Evolutionary conservation across 2,888 invertebrate genomes (phyloP).

Genomic region (Aleiodes alternator): DNA sequence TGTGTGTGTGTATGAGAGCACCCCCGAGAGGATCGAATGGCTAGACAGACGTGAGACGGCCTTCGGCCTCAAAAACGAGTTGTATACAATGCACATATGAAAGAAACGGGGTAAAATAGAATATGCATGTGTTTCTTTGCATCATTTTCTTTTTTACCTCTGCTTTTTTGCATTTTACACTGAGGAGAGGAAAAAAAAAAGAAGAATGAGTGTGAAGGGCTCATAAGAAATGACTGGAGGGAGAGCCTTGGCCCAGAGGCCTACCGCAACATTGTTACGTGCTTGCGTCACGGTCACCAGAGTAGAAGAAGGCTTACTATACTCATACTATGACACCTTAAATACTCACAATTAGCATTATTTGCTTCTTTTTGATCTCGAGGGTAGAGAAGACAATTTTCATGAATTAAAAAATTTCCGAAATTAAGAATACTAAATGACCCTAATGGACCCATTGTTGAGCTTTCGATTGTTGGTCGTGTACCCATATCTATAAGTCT

Average conservation of each 20-base stretch:
- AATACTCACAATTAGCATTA: slow-evolving; percentile 14
- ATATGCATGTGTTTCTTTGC: slow-evolving; percentile 11
- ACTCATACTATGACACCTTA: slow-evolving; percentile 3
- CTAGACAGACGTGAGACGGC: slow-evolving; percentile 63
- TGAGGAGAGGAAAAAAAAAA: slow-evolving; percentile 30
- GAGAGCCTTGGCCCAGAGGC: slow-evolving; percentile 61
- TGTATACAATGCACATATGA: slow-evolving; percentile 42
- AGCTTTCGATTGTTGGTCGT: too few species aligned
- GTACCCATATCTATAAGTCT: too few species aligned
- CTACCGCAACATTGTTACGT: slow-evolving; percentile 63
- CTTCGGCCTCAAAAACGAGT: slow-evolving; percentile 54
- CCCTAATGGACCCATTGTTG: too few species aligned
- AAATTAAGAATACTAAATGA: too few species aligned
- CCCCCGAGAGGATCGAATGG: slow-evolving; percentile 53
- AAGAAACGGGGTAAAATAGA: slow-evolving; percentile 33
- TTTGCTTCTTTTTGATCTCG: slow-evolving; percentile 44
- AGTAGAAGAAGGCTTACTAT: slow-evolving; percentile 22
- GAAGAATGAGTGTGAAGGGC: slow-evolving; percentile 20
- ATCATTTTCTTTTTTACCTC: background rate
- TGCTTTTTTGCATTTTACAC: background rate
- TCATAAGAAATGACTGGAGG: slow-evolving; percentile 31
- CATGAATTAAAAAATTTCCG: background rate
- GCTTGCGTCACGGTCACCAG: slow-evolving; percentile 45
- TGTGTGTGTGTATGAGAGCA: slow-evolving; percentile 11
- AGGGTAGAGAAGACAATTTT: background rate